These are phyloP conservation scores for Ctena decussata DNA, from an alignment of 2,888 invertebrate species.

Conservation along the genomic window DNA sequence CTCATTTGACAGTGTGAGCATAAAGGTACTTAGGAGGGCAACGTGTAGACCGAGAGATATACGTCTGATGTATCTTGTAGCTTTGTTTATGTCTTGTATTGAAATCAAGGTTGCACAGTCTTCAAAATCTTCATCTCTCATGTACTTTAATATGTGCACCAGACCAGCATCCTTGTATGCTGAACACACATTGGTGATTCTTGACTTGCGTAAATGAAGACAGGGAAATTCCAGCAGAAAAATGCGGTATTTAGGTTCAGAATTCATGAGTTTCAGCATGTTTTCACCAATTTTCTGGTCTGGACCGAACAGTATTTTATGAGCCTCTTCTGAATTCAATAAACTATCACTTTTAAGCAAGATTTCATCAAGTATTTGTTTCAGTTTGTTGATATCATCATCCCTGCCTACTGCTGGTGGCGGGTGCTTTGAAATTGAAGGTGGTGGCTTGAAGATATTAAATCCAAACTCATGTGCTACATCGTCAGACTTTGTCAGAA, in stretches of 20 bases:
- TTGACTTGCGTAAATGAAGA: slow-evolving; percentile 45
- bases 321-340: background rate
- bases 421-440: slow-evolving; percentile 39
- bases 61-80: slow-evolving; percentile 29
- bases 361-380: slow-evolving; percentile 49
- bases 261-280: background rate
- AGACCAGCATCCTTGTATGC: slow-evolving; percentile 50
- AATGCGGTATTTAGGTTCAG: slow-evolving; percentile 16
- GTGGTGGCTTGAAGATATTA: background rate
- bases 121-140: slow-evolving; percentile 42
- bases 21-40: slow-evolving; percentile 30
- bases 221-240: slow-evolving; percentile 46
- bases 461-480: too few relatives aligned
- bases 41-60: slow-evolving; percentile 21
- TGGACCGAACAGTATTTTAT: slow-evolving; percentile 38
- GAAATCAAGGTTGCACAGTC: slow-evolving; percentile 46
- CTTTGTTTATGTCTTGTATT: slow-evolving; percentile 38
- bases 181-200: slow-evolving; percentile 43
- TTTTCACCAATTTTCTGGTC: slow-evolving; percentile 52
- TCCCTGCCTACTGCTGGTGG: slow-evolving; percentile 63
- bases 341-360: slow-evolving; percentile 27
- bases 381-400: slow-evolving; percentile 42
- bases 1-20: background rate
- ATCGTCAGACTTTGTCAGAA: too few relatives aligned
- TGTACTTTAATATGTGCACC: slow-evolving; percentile 41